Percentiles rank a stretch among this genome's conserved stretches.
phyloP scores from a whole-genome alignment of 1,140 invertebrate genomes.

The Gryon sp. region DNA sequence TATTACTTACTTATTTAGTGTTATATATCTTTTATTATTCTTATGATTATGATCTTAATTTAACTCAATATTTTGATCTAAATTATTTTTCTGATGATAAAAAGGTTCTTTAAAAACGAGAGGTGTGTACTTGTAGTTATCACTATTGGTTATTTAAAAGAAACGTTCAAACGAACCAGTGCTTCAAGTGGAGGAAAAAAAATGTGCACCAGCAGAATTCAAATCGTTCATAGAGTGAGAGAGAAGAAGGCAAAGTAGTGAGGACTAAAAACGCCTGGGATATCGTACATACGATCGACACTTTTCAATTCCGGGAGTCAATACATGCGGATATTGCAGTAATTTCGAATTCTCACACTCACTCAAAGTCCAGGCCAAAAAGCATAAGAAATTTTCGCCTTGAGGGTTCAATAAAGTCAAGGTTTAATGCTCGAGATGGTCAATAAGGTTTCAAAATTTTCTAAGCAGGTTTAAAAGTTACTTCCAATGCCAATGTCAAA shows the following conservation, averaged over 20 bases:
- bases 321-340: slow-evolving; percentile 75
- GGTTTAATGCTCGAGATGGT: slow-evolving; percentile 14
- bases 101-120: too few species aligned
- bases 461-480: too few species aligned
- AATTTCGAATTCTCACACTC: slow-evolving; percentile 70
- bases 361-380: slow-evolving; percentile 31
- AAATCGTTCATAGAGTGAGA: slow-evolving; percentile 12
- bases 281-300: slow-evolving; percentile 63
- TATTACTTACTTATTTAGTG: too few species aligned
- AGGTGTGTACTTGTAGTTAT: too few species aligned
- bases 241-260: slow-evolving; percentile 16
- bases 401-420: slow-evolving; percentile 73
- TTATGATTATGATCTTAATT: too few species aligned
- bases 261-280: slow-evolving; percentile 56
- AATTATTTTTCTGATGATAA: too few species aligned
- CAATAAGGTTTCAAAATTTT: slow-evolving; percentile 28
- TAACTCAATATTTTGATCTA: too few species aligned
- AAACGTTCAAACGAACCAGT: too few species aligned
- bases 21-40: too few species aligned
- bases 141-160: too few species aligned
- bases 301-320: slow-evolving; percentile 74
- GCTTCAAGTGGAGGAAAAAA: too few species aligned
- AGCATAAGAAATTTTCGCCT: slow-evolving; percentile 40
- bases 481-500: too few species aligned
- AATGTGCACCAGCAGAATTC: slow-evolving; percentile 31